phyloP scores from a whole-genome alignment of 2,888 invertebrate species.

The Nycteola revayana region DNA sequence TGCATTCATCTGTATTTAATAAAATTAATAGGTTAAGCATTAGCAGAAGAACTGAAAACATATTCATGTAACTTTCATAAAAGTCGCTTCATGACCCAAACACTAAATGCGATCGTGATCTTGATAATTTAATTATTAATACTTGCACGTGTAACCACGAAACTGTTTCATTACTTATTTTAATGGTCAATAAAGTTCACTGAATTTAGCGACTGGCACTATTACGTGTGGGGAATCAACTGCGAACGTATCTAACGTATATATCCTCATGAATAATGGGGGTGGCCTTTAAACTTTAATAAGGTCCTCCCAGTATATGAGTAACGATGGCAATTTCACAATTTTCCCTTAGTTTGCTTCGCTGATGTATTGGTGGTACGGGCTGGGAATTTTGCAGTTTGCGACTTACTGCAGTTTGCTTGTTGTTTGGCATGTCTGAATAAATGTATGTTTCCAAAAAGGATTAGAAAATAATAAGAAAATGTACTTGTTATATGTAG shows the following conservation, averaged over 20 bases:
- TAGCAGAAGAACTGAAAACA: too few relatives aligned
- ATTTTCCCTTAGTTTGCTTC: constrained; percentile 48
- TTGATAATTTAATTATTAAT: constrained; percentile 16
- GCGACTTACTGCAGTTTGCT: too few relatives aligned
- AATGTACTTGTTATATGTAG: too few relatives aligned
- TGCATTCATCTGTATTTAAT: too few relatives aligned
- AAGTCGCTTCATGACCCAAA: too few relatives aligned
- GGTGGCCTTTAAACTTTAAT: constrained; percentile 71
- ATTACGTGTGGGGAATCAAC: constrained; percentile 71
- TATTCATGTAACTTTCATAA: too few relatives aligned
- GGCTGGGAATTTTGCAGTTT: constrained; percentile 38
- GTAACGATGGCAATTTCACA: constrained; percentile 55
- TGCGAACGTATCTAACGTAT: constrained; percentile 42
- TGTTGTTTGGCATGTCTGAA: too few relatives aligned
- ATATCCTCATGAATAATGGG: constrained; percentile 62
- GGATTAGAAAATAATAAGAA: too few relatives aligned
- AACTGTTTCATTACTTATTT: constrained; percentile 74
- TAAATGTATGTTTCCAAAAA: too few relatives aligned
- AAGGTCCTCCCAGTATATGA: constrained; percentile 55
- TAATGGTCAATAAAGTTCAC: constrained; percentile 75
- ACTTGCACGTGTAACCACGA: constrained; percentile 31
- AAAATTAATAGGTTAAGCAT: too few relatives aligned
- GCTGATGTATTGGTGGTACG: constrained; percentile 35
- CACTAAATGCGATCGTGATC: constrained; percentile 5
- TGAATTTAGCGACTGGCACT: constrained; percentile 68